Percentiles rank a stretch among this genome's conserved stretches.
These are phyloP conservation scores for Cataglyphis altisquamis DNA, from an alignment of 2,888 invertebrate genomes.

Conservation along the genomic window DNA sequence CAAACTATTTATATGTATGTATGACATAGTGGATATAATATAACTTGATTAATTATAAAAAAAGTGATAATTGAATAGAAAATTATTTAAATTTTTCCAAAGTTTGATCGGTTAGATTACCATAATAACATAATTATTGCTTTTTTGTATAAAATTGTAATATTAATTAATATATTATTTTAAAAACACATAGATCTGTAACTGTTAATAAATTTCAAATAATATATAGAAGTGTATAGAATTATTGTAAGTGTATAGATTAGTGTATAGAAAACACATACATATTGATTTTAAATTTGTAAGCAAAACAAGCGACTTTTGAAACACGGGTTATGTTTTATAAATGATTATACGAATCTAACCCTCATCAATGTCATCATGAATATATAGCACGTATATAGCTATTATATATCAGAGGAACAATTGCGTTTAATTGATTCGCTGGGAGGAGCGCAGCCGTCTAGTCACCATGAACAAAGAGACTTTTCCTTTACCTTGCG, in stretches of 20 bases:
- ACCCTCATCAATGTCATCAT: not conserved
- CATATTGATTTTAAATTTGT: not conserved
- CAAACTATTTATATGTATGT: not conserved
- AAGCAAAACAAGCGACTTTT: not conserved
- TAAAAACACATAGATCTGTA: not conserved
- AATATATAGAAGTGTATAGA: too few species aligned
- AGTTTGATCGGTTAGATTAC: not conserved
- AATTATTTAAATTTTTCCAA: not conserved
- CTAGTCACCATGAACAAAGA: constrained; percentile 64
- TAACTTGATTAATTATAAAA: not conserved
- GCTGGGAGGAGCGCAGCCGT: constrained; percentile 50
- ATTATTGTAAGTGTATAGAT: too few species aligned
- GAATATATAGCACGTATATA: not conserved
- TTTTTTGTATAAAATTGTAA: not conserved
- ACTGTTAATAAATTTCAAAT: not conserved
- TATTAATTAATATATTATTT: constrained; percentile 3
- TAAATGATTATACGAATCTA: not conserved
- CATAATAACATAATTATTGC: not conserved
- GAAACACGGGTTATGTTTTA: not conserved
- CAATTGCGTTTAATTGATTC: constrained; percentile 55
- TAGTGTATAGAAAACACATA: not conserved
- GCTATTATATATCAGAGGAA: not conserved
- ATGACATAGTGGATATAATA: not conserved
- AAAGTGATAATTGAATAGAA: too few species aligned
- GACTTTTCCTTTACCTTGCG: constrained; percentile 47